Base-by-base conservation (phyloP, 1,140 invertebrate genomes). In the Mizuhopecten yessoensis region DNA sequence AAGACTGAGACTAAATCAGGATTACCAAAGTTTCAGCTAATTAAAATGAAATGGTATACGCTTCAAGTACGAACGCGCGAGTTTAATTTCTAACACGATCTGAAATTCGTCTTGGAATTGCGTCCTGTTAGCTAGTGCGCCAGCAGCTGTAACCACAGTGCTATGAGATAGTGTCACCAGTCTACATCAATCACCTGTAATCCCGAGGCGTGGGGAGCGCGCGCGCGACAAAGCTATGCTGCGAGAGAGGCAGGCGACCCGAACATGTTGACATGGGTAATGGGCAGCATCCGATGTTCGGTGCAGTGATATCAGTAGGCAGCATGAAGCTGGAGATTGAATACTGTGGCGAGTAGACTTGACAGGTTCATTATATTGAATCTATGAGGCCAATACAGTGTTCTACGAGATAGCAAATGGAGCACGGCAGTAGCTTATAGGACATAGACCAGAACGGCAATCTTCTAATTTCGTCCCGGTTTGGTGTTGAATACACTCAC, bases 251-350 rank as follows among this genome's bases (percentile, higher is more conserved):
- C 57, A 75, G 57, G 57, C 57, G 57, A 75, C 23, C 57, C 57
- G 57, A 75, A 75, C 57, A 75, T 75, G 57, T 75, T 75, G 57
- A 75, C 57, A 75, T 29, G 57, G 57, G 57, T 75, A 75, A 75
- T 75, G 57, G 57, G 5, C 57, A 29, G 57, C 17, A 75, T 29
- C 57, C 57, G 57, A 75, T n/a, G 57, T 75, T 75, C 57, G 57
- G 23, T 29, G 57, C 57, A 75, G 57, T 75, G 57, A 75, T 75
- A 75, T 75, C 57, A 75, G n/a, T 29, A 75, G 57, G 57, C 57
- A 75, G 57, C 57, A 75, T 29, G 57, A 11, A 23, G 57, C 57
- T n/a, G 11, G 3, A 29, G 57, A 75, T 75, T 75, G 57, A n/a
- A 75, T 29, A 75, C 11, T 5, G 57, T 75, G 23, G 57, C 23